Evolutionary conservation across 2,888 invertebrate species (phyloP), one percentile per base, ranked within the genome.

Genomic region (Argyresthia albistria): DNA sequence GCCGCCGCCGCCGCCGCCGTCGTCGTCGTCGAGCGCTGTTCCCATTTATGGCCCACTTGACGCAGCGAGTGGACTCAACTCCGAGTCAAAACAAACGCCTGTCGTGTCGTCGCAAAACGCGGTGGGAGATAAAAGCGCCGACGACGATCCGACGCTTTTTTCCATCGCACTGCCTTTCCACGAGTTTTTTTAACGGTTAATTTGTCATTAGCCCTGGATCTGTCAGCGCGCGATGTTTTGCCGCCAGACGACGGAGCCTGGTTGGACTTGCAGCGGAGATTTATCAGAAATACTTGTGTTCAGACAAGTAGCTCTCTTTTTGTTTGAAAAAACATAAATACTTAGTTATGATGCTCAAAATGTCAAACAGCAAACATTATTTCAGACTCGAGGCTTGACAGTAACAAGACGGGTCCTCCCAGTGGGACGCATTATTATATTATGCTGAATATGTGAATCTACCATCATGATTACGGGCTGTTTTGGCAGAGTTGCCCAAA

Each of bases 171-270:
- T 65, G 69, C 68, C 69, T 74, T 76, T 74, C 70, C 67, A 65
- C 71, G 67, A 72, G 71, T 75, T 77, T 79, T 77, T 79, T 76
- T 75, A 75, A 76, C 75, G 63, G 73, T 74, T 78, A 80, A 82
- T 80, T 82, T 80, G 78, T 81, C 77, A 76, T 80, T 76, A 80
- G 74, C 69, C 70, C 70, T 76, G 73, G 71, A 70, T 80, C 76
- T 80, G 81, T 80, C 77, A 76, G 69, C 77, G 63, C 59, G 58
- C 54, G 62, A 59, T 63, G 64, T 67, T 71, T 70, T 67, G 70
- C 69, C 70, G 65, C 67, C 11, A 8, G 10, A 14, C 12, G 12
- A 42, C 43, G 25, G 11, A 10, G 11, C 35, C 7, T n/a, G 35
- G 36, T 43, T 12, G 43, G 45, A 45, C 45, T 51, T 14, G 35